phyloP scores from a whole-genome alignment of 2,888 invertebrate species.

The Polyommatus icarus region DNA sequence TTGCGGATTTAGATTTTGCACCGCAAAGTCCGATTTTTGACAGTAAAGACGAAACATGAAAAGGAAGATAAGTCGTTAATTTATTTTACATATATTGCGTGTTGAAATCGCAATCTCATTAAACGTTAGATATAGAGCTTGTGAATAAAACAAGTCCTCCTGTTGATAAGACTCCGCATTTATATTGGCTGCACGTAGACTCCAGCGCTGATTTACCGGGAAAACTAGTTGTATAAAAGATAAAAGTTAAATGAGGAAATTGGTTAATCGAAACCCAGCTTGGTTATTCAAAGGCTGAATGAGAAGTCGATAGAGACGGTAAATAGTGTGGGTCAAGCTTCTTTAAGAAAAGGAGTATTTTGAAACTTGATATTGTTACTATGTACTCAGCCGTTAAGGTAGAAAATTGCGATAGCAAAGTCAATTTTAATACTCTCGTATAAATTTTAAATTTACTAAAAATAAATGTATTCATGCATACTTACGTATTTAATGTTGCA shows the following conservation, averaged over 20 bases:
- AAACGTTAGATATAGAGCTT: neutral
- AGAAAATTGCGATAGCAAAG: neutral
- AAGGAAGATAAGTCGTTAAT: neutral
- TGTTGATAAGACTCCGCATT: neutral
- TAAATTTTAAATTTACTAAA: neutral
- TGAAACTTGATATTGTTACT: neutral
- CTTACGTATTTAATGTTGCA: conserved; percentile 38
- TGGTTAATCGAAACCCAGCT: neutral
- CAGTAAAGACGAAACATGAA: neutral
- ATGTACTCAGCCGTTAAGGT: neutral
- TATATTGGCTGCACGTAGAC: conserved; percentile 3
- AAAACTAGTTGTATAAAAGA: conserved; percentile 13
- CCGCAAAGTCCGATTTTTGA: no score
- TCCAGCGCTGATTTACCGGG: neutral
- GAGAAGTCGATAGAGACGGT: neutral
- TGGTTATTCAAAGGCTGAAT: neutral
- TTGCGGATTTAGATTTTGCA: no score
- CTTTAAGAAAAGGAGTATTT: neutral
- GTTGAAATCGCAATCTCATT: neutral
- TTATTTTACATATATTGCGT: neutral
- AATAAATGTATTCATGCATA: neutral
- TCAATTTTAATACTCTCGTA: neutral
- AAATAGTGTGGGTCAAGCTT: neutral
- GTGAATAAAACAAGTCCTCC: neutral
- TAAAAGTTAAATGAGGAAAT: neutral